These are phyloP conservation scores for Apolygus lucorum DNA, from an alignment of 1,140 invertebrate species.

Conservation along the genomic window DNA sequence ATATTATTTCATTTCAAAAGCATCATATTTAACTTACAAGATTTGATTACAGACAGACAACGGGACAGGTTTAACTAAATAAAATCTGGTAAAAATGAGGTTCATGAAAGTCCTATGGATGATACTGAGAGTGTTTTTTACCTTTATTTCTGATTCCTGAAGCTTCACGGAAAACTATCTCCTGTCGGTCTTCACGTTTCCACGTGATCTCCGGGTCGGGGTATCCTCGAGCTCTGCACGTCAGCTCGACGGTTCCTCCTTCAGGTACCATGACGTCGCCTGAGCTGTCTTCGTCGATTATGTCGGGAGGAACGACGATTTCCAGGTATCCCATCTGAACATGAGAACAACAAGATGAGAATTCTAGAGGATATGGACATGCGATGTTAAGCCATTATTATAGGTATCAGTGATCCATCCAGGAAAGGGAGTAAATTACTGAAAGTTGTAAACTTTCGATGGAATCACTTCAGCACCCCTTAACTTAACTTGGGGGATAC, in stretches of 20 bases:
- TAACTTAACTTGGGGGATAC: too few species aligned
- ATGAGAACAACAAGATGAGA: slow-evolving; percentile 26
- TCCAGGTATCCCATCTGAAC: slow-evolving; percentile 70
- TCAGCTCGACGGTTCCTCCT: slow-evolving; percentile 75
- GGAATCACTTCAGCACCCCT: too few species aligned
- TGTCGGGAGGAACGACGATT: slow-evolving; percentile 84
- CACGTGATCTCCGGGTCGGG: slow-evolving; percentile 76
- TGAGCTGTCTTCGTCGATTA: slow-evolving; percentile 77
- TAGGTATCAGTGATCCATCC: slow-evolving; percentile 3
- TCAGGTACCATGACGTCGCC: slow-evolving; percentile 86
- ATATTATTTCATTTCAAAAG: too few species aligned
- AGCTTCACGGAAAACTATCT: slow-evolving; percentile 60
- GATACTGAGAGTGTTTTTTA: too few species aligned
- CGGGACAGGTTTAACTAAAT: too few species aligned
- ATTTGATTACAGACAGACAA: too few species aligned
- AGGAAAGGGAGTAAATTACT: slow-evolving; percentile 3
- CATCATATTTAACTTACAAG: too few species aligned
- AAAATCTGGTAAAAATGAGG: too few species aligned
- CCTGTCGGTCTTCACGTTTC: slow-evolving; percentile 74
- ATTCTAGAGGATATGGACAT: not conserved
- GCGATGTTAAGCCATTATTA: not conserved
- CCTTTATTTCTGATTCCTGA: slow-evolving; percentile 33
- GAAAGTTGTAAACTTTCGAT: too few species aligned
- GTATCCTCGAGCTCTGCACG: slow-evolving; percentile 75
- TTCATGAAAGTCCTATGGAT: too few species aligned